Evolutionary conservation across 1,140 invertebrate species (phyloP).

Genomic region (Solen grandis): DNA sequence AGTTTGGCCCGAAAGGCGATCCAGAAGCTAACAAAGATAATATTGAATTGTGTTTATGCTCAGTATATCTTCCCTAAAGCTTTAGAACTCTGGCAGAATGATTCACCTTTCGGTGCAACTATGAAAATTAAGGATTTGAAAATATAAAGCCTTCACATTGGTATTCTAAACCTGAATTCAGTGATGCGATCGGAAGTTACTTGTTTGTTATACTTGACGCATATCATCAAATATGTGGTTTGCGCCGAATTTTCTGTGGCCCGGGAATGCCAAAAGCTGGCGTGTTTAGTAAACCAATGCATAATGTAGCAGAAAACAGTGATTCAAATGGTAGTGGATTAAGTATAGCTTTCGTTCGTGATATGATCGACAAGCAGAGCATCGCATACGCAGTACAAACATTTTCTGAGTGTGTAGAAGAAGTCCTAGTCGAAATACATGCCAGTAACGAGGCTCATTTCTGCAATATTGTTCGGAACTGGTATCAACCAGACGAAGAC

Average conservation of each 20-base stretch:
- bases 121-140: slow-evolving; percentile 8
- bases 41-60: slow-evolving; percentile 19
- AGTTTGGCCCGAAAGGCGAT: background rate
- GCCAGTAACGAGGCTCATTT: background rate
- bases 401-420: background rate
- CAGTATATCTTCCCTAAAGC: slow-evolving; percentile 25
- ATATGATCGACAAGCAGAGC: slow-evolving; percentile 15
- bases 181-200: background rate
- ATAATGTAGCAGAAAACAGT: slow-evolving; percentile 35
- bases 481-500: slow-evolving; percentile 11
- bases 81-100: slow-evolving; percentile 4
- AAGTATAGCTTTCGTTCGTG: slow-evolving; percentile 2
- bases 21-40: slow-evolving; percentile 36
- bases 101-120: slow-evolving; percentile 16
- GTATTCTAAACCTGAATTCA: slow-evolving; percentile 42
- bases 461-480: background rate
- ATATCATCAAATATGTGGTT: slow-evolving; percentile 47
- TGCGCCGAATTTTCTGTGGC: slow-evolving; percentile 25
- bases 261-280: slow-evolving; percentile 17
- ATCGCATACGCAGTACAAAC: background rate
- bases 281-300: slow-evolving; percentile 11
- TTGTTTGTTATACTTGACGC: slow-evolving; percentile 28
- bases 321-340: background rate
- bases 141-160: background rate
- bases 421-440: background rate